Evolutionary conservation across 2,113 vertebrate genomes (phyloP), one percentile per base, ranked within the genome.

Genomic region (Tringa solitaria): DNA sequence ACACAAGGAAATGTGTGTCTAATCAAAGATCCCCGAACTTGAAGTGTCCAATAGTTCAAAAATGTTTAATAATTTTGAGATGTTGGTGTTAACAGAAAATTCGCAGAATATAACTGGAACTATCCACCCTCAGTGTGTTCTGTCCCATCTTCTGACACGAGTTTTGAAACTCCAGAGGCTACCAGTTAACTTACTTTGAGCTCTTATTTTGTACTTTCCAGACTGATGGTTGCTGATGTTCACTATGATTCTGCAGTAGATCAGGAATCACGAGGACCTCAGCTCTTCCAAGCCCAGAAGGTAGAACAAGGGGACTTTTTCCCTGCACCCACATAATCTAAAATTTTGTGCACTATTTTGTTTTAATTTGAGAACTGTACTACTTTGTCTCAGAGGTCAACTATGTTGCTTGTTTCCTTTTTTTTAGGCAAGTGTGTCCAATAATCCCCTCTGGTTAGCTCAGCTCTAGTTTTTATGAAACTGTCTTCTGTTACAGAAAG

Each of bases 221-320:
- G 13, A 45, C 1, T 54, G 15, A 20, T 41, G 10, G 6, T n/a
- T 60, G 21, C 53, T 94, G 69, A 37, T 0, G 0, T 68, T 68
- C 53, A 56, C 8, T 70, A 21, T 67, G 50, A 32, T 33, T 74
- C 43, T 81, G 9, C 19, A 30, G 15, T 53, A 48, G 12, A 19
- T 57, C 54, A 86, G 79, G 22, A 87, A 75, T 65, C 9, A 61
- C 14, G 13, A 74, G 22, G 21, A 83, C 11, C 12, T 79, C 39
- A 53, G 30, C 18, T 60, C 14, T 79, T 68, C 16, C 50, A 80
- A 69, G 27, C 27, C 30, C 41, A 61, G 56, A 83, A 63, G 11
- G 9, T 16, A 89, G 37, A 80, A 80, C 9, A 72, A 67, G 12
- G 6, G 2, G 5, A 33, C 28, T 20, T 43, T 54, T 69, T 22